Evolutionary conservation across 2,113 vertebrate genomes (phyloP).

Genomic region (Pavo muticus): DNA sequence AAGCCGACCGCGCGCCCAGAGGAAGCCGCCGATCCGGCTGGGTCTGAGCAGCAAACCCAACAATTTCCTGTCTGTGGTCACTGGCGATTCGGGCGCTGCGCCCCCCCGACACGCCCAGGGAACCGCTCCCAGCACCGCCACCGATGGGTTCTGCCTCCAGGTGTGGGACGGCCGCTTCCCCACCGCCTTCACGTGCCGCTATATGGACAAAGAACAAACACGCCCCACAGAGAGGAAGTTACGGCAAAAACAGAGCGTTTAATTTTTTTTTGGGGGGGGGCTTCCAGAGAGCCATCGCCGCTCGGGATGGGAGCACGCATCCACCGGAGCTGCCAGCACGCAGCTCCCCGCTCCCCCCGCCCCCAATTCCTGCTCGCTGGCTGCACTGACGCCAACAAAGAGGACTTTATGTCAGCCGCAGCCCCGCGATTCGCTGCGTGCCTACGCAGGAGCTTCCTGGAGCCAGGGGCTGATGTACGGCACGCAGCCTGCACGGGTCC

Average conservation of each 20-base stretch:
- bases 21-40: constrained; percentile 69
- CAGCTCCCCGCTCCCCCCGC: not conserved
- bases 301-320: not conserved
- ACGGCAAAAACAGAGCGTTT: too few species aligned
- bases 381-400: constrained; percentile 39
- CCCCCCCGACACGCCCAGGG: not conserved
- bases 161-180: not conserved
- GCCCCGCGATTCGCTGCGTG: not conserved
- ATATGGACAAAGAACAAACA: not conserved
- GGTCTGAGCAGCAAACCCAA: constrained; percentile 65
- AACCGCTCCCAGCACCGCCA: not conserved
- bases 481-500: accelerated
- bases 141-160: not conserved
- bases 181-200: not conserved
- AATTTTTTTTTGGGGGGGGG: too few species aligned
- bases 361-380: constrained; percentile 18
- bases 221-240: not conserved
- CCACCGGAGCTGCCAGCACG: not conserved
- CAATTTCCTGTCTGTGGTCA: constrained; percentile 73
- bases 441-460: not conserved
- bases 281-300: accelerated
- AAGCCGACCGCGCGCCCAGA: constrained; percentile 44
- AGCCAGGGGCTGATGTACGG: not conserved
- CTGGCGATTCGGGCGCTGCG: not conserved
- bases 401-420: not conserved